Evolutionary conservation across 2,113 vertebrate genomes (phyloP), one percentile per base, ranked within the genome.

Genomic region (Brevimyrus niger): DNA sequence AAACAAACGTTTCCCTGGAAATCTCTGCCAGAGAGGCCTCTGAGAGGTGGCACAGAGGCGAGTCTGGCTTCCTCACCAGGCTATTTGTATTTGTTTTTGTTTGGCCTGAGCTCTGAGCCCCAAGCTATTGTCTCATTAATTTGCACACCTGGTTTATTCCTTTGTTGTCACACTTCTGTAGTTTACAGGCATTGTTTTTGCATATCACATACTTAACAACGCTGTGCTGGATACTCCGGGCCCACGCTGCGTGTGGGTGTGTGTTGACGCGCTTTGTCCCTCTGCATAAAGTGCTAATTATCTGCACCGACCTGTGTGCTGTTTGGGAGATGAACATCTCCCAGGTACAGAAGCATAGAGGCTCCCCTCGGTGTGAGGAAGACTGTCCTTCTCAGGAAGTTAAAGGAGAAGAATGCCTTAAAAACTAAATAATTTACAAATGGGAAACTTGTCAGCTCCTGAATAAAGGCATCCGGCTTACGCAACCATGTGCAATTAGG

Each of bases 391-490:
- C 42, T 83, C 44, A 19, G 38, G 38, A 19, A 46, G 23, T 17
- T 84, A 47, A 44, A 84, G 82, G 35, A 69, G 44, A 51, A 21
- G 31, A 21, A 9, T 10, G 31, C 85, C 5, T n/a, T 27, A 31
- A 19, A 55, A 87, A 87, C 85, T 87, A 87, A 55, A 87, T 55
- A 87, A 87, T 55, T n/a, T 50, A 87, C 53, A 53, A 87, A 87
- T 87, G 46, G 47, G 47, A 27, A 87, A 53, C 85, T 50, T 51
- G 85, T 35, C 47, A 51, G n/a, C 31, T 87, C 31, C 47, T 53
- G 21, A 51, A 87, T 55, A 87, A 87, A 87, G 50, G 85, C n/a
- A 55, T 55, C 85, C 50, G 21, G 85, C 85, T 87, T 38, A 87
- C 2, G 50, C 48, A 87, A 55, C 50, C 17, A 35, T 50, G 50